Base-by-base conservation (phyloP, 2,888 invertebrate genomes). In the Cataglyphis altisquamis region DNA sequence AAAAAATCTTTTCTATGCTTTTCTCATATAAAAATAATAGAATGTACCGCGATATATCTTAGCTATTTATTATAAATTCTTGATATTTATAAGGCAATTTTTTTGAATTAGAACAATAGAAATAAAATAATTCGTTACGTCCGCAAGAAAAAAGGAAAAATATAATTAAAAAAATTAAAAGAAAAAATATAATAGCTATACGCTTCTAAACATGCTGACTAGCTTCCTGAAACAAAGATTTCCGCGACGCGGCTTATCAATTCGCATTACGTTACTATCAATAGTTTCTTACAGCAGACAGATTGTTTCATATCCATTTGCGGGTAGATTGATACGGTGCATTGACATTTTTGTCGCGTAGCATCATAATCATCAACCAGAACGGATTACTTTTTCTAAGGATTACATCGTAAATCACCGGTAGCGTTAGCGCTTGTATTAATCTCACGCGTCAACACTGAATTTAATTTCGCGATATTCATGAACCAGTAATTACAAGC, bases 401-500 rank as follows among this genome's bases (percentile, higher is more conserved):
- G 9, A 55, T 55, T 63, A 57, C 39, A 5, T 55, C 60, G 21
- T 57, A 60, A 60, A n/a, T 67, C 57, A 67, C 45, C 29, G 25
- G 29, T 67, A 55, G 66, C 29, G 55, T 41, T 67, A 78, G 18
- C 45, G 45, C 4, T 12, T 45, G 18, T 60, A 78, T 80, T 80
- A 80, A 70, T 70, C 72, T 80, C n/a, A 8, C 45, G 25, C 55
- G 83, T 72, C 82, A 60, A 21, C 32, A 3, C 18, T 64, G 70
- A 73, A 64, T 72, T 84, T 66, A 81, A 84, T 86, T 75, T 60
- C 32, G 9, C 15, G n/a, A 63, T 72, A 60, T 55, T 82, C 73
- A 66, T 32, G 80, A 78, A 39, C 45, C 74, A 63, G 72, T 75
- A 83, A 85, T 88, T 87, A 85, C 67, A 72, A 75, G 81, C 77